phyloP scores from a whole-genome alignment of 2,888 invertebrate genomes.

The Iselma pallidipennis region DNA sequence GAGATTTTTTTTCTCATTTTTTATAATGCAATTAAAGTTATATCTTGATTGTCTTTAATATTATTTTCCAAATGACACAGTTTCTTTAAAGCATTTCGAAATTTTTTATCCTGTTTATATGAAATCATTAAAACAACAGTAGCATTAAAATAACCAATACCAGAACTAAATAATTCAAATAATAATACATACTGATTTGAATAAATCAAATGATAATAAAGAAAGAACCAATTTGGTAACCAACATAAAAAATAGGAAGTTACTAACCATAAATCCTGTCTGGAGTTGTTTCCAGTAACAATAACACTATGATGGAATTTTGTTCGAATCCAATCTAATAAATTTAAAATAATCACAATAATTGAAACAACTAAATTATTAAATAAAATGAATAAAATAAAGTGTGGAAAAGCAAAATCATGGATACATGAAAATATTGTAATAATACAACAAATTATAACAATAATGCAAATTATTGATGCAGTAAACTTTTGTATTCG shows the following conservation, averaged over 20 bases:
- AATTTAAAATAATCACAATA: conserved; percentile 7
- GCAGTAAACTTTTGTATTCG: neutral
- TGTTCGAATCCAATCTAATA: conserved; percentile 16
- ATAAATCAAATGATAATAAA: neutral
- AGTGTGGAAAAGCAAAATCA: conserved; percentile 6
- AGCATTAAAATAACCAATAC: conserved; percentile 18
- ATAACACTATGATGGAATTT: conserved; percentile 7
- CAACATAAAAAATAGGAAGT: conserved; percentile 26
- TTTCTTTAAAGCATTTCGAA: conserved; percentile 7
- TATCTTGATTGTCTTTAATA: neutral
- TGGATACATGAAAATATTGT: conserved; percentile 6
- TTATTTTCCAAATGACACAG: neutral
- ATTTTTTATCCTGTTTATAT: conserved; percentile 12
- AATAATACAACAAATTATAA: conserved; percentile 3
- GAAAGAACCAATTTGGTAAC: conserved; percentile 15
- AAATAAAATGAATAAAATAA: conserved; percentile 5
- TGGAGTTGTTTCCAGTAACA: conserved; percentile 6
- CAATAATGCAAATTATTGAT: conserved; percentile 12
- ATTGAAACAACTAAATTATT: conserved; percentile 15
- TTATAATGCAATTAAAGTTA: neutral
- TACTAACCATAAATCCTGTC: conserved; percentile 18
- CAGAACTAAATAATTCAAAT: conserved; percentile 4
- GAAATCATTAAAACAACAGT: conserved; percentile 16
- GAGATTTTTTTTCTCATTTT: too few species aligned
- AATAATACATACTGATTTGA: neutral